Evolutionary conservation across 2,113 vertebrate genomes (phyloP).

Genomic region (Tupaia tana): DNA sequence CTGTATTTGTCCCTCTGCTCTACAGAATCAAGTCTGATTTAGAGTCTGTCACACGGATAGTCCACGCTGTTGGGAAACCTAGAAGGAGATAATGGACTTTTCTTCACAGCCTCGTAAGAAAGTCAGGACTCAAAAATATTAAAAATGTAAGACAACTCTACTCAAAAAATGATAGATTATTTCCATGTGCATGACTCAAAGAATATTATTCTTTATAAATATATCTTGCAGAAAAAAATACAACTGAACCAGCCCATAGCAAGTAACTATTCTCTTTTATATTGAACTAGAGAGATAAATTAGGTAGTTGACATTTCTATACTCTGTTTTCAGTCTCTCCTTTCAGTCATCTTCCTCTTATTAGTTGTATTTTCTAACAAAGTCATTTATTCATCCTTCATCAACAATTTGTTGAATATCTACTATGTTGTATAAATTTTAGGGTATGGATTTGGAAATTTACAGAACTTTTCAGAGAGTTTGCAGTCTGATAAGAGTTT

Average conservation of each 20-base stretch:
- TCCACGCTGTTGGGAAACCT: background rate
- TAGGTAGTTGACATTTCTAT: background rate
- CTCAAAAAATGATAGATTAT: background rate
- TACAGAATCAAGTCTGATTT: background rate
- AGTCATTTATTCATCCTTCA: background rate
- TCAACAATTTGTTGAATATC: background rate
- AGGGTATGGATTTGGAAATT: background rate
- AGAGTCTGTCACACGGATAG: background rate
- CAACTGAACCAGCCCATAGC: background rate
- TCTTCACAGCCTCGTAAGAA: background rate
- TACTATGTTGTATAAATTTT: background rate
- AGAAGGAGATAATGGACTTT: background rate
- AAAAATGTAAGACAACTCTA: background rate
- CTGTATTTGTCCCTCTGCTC: background rate
- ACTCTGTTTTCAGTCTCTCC: background rate
- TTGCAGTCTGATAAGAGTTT: background rate
- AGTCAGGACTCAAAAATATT: background rate
- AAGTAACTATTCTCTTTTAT: background rate
- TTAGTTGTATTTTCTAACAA: background rate
- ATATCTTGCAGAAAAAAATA: background rate
- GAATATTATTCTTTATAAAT: constrained; percentile 6
- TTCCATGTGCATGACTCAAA: background rate
- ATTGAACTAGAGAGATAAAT: background rate
- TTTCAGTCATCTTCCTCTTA: background rate
- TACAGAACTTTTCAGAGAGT: background rate